Percentiles rank a stretch among this genome's conserved stretches.
Evolutionary conservation across 2,113 vertebrate genomes (phyloP).

Genomic region (Empidonax alnorum): DNA sequence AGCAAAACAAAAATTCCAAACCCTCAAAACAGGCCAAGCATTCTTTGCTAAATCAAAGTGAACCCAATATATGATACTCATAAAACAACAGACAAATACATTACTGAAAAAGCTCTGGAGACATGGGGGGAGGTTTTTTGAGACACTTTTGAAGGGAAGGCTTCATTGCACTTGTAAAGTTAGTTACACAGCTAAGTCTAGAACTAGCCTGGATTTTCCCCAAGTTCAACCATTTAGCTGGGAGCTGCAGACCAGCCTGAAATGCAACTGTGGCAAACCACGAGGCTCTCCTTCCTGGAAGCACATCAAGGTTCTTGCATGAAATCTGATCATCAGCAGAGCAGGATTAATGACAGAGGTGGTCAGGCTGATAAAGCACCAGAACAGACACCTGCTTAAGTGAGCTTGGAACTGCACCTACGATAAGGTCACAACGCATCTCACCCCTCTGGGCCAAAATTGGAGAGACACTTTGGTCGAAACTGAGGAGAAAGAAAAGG

Average conservation of each 20-base stretch:
- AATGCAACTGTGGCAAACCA: constrained; percentile 12
- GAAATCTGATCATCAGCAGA: constrained; percentile 49
- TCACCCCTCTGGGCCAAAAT: neutral
- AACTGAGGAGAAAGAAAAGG: neutral
- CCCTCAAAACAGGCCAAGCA: neutral
- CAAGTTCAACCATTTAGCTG: neutral
- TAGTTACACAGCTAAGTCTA: neutral
- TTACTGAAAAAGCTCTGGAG: neutral
- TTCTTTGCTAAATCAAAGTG: neutral
- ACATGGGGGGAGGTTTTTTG: neutral
- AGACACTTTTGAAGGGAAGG: neutral
- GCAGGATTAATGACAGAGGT: constrained; percentile 34
- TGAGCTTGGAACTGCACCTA: neutral
- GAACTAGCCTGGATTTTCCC: neutral
- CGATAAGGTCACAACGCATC: neutral
- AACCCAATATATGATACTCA: neutral
- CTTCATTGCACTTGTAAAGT: neutral
- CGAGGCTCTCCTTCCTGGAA: constrained; percentile 17
- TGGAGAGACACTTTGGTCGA: neutral
- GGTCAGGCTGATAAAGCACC: constrained; percentile 29
- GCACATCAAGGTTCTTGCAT: constrained; percentile 40
- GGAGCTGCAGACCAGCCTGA: neutral
- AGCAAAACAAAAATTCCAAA: constrained; percentile 6
- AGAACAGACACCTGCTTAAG: constrained; percentile 24
- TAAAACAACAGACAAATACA: neutral